phyloP scores from a whole-genome alignment of 1,140 invertebrate species.

The Cylas formicarius region DNA sequence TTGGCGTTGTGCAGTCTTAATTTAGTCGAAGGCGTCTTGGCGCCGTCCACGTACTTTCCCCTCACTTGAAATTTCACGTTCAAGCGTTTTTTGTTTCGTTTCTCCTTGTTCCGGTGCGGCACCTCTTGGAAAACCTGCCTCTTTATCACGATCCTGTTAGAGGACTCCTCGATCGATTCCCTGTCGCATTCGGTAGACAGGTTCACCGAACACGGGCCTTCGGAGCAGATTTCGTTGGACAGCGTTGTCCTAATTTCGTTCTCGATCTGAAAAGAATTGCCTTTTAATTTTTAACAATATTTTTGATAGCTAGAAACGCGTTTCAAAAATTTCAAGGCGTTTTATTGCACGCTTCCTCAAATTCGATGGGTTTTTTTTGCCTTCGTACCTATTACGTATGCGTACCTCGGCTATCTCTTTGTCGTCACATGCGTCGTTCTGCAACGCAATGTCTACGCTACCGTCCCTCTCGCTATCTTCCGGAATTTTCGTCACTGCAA shows the following conservation, averaged over 20 bases:
- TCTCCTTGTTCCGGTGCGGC: slow-evolving; percentile 18
- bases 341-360: too few species aligned
- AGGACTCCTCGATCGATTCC: slow-evolving; percentile 29
- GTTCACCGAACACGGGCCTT: slow-evolving; percentile 26
- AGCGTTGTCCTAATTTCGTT: slow-evolving; percentile 24
- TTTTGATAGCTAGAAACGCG: too few species aligned
- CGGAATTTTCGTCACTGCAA: slow-evolving; percentile 29
- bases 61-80: slow-evolving; percentile 32
- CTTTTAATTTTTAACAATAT: too few species aligned
- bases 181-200: slow-evolving; percentile 38
- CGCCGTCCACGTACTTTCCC: slow-evolving; percentile 18
- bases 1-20: slow-evolving; percentile 17
- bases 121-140: slow-evolving; percentile 10
- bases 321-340: too few species aligned
- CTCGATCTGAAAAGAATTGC: slow-evolving; percentile 28
- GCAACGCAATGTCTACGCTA: slow-evolving; percentile 21
- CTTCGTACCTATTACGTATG: too few species aligned
- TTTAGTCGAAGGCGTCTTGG: slow-evolving; percentile 1
- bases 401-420: too few species aligned
- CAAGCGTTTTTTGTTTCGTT: slow-evolving; percentile 22
- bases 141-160: slow-evolving; percentile 27
- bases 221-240: slow-evolving; percentile 22
- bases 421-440: slow-evolving; percentile 23
- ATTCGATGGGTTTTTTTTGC: too few species aligned
- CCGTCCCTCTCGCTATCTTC: slow-evolving; percentile 28